Percentiles rank a stretch among this genome's conserved stretches.
These are phyloP conservation scores for Eupelmus urozonus DNA, from an alignment of 2,888 invertebrate species.

Conservation along the genomic window DNA sequence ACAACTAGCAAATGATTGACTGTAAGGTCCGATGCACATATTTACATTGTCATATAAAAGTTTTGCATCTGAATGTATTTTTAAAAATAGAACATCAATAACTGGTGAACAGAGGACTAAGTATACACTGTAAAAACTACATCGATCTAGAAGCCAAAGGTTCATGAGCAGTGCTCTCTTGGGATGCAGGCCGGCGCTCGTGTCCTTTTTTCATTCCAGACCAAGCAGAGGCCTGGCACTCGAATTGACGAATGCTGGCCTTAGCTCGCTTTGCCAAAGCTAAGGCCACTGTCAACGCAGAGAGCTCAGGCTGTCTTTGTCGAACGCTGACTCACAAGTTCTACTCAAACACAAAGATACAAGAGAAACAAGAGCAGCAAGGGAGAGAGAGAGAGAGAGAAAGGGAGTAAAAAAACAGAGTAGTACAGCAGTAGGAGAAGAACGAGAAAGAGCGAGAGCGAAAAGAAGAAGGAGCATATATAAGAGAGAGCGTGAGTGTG, in stretches of 20 bases:
- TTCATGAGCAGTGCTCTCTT: background rate
- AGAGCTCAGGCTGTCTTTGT: conserved; percentile 39
- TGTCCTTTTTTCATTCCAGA: conserved; percentile 20
- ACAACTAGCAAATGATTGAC: too few species aligned
- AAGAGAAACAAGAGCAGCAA: conserved; percentile 9
- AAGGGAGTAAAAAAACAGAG: conserved; percentile 40
- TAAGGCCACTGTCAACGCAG: conserved; percentile 45
- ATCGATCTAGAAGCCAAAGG: conserved; percentile 1
- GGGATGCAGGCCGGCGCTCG: conserved; percentile 3
- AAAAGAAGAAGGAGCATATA: too few species aligned
- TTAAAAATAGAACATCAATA: background rate
- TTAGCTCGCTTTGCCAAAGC: background rate
- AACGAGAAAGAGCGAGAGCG: too few species aligned
- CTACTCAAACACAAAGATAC: background rate
- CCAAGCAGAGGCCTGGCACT: too few species aligned
- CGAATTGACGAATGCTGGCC: too few species aligned
- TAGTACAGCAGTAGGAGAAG: too few species aligned
- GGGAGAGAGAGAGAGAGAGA: conserved; percentile 48
- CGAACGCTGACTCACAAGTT: conserved; percentile 36
- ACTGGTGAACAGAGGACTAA: background rate
- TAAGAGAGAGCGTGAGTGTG: background rate
- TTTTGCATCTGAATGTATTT: too few species aligned
- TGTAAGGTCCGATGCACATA: too few species aligned
- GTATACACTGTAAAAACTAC: background rate
- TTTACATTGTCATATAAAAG: too few species aligned